phyloP scores from a whole-genome alignment of 2,888 invertebrate species.

The Ferdinandea cuprea region DNA sequence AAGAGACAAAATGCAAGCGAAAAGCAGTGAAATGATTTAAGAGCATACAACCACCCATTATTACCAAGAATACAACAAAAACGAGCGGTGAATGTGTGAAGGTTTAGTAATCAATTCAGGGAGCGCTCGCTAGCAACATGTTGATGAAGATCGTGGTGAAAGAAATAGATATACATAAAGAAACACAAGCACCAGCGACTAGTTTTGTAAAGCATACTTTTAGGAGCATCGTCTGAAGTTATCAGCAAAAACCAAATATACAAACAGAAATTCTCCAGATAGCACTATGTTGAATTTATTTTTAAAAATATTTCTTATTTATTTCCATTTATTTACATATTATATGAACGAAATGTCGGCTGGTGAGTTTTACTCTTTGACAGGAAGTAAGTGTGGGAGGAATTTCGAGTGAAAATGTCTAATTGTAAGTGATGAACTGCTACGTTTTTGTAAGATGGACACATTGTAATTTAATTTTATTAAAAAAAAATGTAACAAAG shows the following conservation, averaged over 20 bases:
- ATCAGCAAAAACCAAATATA: not conserved
- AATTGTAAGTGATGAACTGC: not conserved
- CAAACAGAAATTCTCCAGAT: not conserved
- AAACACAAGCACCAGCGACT: conserved; percentile 4
- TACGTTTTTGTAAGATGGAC: not conserved
- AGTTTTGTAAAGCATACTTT: conserved; percentile 75
- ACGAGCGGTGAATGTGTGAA: not conserved
- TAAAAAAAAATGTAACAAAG: too few species aligned
- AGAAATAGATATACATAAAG: not conserved
- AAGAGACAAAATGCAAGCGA: conserved; percentile 77
- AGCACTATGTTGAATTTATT: conserved; percentile 1
- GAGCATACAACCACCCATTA: too few species aligned
- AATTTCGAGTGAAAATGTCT: not conserved
- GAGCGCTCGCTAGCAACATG: conserved; percentile 36
- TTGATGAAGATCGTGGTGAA: conserved; percentile 25
- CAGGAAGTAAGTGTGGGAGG: conserved; percentile 2
- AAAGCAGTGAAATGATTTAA: conserved; percentile 58
- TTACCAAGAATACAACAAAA: not conserved
- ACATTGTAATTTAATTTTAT: not conserved
- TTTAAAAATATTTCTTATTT: conserved; percentile 35
- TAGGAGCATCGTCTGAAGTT: conserved; percentile 50
- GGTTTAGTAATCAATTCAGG: not conserved
- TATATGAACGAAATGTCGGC: not conserved
- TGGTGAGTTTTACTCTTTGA: conserved; percentile 1
- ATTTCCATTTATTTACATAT: conserved; percentile 39